Conservation (phyloP, 2,797 vertebrate species). For the Lithobates sylvaticus region DNA sequence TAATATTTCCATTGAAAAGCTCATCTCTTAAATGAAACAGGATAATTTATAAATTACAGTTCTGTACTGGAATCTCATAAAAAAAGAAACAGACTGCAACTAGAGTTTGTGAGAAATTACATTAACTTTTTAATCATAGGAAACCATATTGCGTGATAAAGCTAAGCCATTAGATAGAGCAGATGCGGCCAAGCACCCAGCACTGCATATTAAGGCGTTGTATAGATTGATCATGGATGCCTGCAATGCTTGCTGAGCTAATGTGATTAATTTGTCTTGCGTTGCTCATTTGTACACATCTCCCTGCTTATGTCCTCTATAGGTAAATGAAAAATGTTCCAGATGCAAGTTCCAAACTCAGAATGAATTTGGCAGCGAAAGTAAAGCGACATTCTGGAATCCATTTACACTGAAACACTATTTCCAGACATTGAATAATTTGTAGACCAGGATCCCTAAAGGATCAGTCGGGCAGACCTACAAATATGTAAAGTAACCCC, state of each 20-base stretch:
- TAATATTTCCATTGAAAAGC: slow-evolving; percentile 13
- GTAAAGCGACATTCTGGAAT: slow-evolving; percentile 52
- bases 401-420: slow-evolving; percentile 42
- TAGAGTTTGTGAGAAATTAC: background rate
- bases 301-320: background rate
- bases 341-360: slow-evolving; percentile 32
- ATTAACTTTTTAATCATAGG: background rate
- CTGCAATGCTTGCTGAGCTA: background rate
- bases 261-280: background rate
- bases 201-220: background rate
- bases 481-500: slow-evolving; percentile 35
- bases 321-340: slow-evolving; percentile 4
- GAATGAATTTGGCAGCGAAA: slow-evolving; percentile 41
- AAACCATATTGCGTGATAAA: background rate
- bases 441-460: slow-evolving; percentile 37
- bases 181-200: background rate
- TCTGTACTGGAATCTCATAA: background rate
- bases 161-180: background rate
- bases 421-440: slow-evolving; percentile 53
- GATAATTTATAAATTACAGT: background rate
- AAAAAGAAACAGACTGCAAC: background rate
- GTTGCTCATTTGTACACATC: background rate
- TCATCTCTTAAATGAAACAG: background rate
- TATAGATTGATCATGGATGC: background rate
- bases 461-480: background rate